Base-by-base conservation (phyloP, 2,797 vertebrate species). In the Gambelia wislizenii region DNA sequence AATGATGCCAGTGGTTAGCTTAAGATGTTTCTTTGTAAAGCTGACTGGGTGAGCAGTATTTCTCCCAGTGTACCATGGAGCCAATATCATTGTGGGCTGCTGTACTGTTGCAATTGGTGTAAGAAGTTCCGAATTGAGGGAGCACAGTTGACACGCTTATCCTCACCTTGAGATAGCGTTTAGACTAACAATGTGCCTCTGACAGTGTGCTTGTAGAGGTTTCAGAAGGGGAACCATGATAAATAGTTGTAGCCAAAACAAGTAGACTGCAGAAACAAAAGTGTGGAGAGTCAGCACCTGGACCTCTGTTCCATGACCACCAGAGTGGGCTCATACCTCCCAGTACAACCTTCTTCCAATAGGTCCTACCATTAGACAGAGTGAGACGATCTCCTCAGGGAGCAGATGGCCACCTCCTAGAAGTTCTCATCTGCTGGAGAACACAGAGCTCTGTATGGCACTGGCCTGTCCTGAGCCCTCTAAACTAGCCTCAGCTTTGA, bases 1-100 rank as follows among this genome's bases (percentile, higher is more conserved):
- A 90, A 82, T 0, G 0, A 52, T 88, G 72, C 84, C 61, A 82
- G 77, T 75, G 88, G 86, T 77, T 91, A 39, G 27, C 39, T 87
- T 76, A 75, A 89, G 30, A 69, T 89, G 74, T 94, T 92, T 89
- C 20, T 86, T 92, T 91, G 33, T 61, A 77, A 91, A 93, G 33
- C 64, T 89, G 70, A 47, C 85, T 79, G 86, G 16, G 6, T 85
- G 72, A 70, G 85, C 85, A 47, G 74, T 84, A 14, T 20, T 89
- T 84, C 74, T 94, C 85, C 87, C 67, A 89, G 16, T 39, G 78
- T 49, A 89, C 80, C 69, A 52, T 64, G 0, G 0, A 84, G 75
- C 64, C 83, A 49, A 42, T 13, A 54, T 42, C 49, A 54, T 36
- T 39, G 42, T 39, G 33, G 22, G 6, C 2, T 20, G 75, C 42